These are phyloP conservation scores for Byasa hedistus DNA, from an alignment of 2,888 invertebrate genomes.

Conservation along the genomic window DNA sequence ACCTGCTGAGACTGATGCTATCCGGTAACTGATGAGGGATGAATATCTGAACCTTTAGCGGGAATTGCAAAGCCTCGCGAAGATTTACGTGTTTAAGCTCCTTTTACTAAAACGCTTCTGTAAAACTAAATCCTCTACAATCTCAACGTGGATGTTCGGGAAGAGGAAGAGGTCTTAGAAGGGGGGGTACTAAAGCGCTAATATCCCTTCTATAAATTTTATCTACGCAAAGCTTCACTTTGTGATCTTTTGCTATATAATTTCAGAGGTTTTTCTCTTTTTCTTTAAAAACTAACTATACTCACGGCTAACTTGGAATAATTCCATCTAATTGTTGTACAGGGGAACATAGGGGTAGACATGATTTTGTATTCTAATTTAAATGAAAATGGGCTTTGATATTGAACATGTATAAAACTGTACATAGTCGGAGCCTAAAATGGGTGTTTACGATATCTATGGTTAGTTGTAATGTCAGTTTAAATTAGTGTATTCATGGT, in stretches of 20 bases:
- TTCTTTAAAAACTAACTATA: conserved; percentile 30
- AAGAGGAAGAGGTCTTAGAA: conserved; percentile 52
- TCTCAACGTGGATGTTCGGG: conserved; percentile 48
- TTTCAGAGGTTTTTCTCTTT: conserved; percentile 14
- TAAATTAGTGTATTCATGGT: conserved; percentile 46
- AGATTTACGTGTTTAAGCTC: conserved; percentile 55
- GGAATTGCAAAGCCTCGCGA: conserved; percentile 63
- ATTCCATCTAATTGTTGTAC: conserved; percentile 19
- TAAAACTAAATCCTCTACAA: conserved; percentile 58
- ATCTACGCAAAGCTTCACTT: conserved; percentile 71
- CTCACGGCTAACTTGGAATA: conserved; percentile 24
- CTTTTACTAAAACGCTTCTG: conserved; percentile 56
- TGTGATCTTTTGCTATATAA: conserved; percentile 21
- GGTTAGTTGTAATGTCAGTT: conserved; percentile 67
- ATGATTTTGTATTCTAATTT: conserved; percentile 17
- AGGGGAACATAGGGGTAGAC: conserved; percentile 14
- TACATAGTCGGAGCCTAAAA: conserved; percentile 62
- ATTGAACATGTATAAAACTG: conserved; percentile 47
- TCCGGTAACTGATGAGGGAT: conserved; percentile 37
- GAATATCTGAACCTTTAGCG: conserved; percentile 43
- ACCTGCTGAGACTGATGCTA: conserved; percentile 31
- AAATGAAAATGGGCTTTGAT: conserved; percentile 23
- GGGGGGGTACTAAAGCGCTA: conserved; percentile 61
- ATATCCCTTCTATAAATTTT: conserved; percentile 52
- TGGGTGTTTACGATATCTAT: conserved; percentile 77